phyloP scores from a whole-genome alignment of 2,888 invertebrate species.

The Bombyx huttoni region DNA sequence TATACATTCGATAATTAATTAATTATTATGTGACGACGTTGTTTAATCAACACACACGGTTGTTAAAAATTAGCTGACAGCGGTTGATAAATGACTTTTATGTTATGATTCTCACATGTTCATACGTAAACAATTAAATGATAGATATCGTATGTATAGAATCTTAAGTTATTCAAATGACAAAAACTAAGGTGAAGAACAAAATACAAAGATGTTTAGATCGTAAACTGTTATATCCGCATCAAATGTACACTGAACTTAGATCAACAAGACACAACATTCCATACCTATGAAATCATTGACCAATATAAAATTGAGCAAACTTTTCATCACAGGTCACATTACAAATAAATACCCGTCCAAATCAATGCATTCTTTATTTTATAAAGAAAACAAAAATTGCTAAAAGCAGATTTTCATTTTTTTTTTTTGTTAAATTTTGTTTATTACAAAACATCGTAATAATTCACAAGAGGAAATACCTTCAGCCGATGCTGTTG shows the following conservation, averaged over 20 bases:
- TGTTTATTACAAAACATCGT: neutral
- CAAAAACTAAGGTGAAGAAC: constrained; percentile 20
- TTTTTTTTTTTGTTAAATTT: neutral
- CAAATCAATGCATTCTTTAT: neutral
- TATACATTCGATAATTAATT: constrained; percentile 58
- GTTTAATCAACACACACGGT: constrained; percentile 45
- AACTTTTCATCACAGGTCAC: neutral
- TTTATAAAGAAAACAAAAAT: neutral
- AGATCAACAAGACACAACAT: constrained; percentile 14
- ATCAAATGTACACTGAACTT: constrained; percentile 12
- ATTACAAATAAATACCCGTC: neutral
- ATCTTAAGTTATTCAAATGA: constrained; percentile 39
- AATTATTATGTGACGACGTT: constrained; percentile 46
- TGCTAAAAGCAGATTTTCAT: neutral
- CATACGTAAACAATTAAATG: constrained; percentile 29
- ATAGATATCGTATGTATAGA: constrained; percentile 34
- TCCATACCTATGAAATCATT: constrained; percentile 18
- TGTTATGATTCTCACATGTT: constrained; percentile 27
- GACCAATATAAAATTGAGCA: constrained; percentile 1
- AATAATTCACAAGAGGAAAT: constrained; percentile 15
- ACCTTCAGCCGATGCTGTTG: constrained; percentile 19
- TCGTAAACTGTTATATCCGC: constrained; percentile 25
- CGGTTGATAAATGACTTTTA: constrained; percentile 36
- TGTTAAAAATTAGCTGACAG: constrained; percentile 53
- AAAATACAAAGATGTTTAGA: constrained; percentile 24